Base-by-base conservation (phyloP, 2,113 vertebrate species). In the Leptosomus discolor region DNA sequence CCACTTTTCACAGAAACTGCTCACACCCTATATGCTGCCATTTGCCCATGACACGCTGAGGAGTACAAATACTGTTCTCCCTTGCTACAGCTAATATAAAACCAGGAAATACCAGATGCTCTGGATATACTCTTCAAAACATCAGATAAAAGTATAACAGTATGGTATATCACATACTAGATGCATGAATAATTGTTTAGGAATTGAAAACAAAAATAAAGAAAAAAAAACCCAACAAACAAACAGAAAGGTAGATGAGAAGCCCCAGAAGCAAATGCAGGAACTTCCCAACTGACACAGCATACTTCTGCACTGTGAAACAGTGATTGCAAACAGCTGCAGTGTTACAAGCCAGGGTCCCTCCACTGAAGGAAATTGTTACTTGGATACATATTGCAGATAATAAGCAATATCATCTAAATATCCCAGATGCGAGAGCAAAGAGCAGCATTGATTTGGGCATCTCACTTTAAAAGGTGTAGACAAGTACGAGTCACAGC, bases 121-220 rank as follows among this genome's bases (percentile, higher is more conserved):
- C 53, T 36, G 16, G 45, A 41, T 32, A 46, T 5, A 45, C 9
- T 39, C 14, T 51, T 78, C 65, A 58, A 51, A 43, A 50, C 29
- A 24, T 32, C 34, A 53, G 26, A 26, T 10, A 34, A 4, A 54
- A 45, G 27, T 27, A 1, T 15, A 18, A 36, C 8, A 39, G n/a
- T 39, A 43, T 5, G 6, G 29, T 39, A 58, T 3, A 11, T 3
- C n/a, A 54, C 45, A 61, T 12, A 17, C 8, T 11, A 16, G 34
- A 58, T 15, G 27, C 37, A 37, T 8, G 53, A 46, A 69, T 19
- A 51, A n/a, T 20, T 36, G 26, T 13, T 68, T 29, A 53, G 46
- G 39, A 29, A 76, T 5, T 15, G 15, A 6, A 2, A 4, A 2
- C 4, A 5, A 46, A 15, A 45, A 41, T n/a, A n/a, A n/a, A n/a